A percentile compares a stretch with the other conserved stretches of the same genome.
Evolutionary conservation across 2,113 vertebrate species (phyloP).

Genomic region (Arizona elegans): DNA sequence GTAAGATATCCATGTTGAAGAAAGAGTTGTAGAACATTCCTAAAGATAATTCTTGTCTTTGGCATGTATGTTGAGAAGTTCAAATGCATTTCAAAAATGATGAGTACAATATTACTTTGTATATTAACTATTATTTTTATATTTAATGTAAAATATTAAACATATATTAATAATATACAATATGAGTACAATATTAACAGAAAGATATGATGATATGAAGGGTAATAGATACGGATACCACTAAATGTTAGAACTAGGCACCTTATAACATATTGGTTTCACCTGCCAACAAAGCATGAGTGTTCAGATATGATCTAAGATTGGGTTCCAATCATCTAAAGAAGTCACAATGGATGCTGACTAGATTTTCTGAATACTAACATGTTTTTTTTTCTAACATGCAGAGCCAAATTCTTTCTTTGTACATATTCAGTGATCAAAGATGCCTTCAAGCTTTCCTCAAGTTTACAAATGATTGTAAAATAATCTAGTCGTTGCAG

Average conservation of each 20-base stretch:
- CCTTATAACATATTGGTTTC: background rate
- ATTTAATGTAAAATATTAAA: background rate
- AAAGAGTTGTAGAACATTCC: background rate
- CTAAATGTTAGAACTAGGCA: background rate
- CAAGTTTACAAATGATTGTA: background rate
- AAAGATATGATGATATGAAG: background rate
- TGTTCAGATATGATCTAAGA: background rate
- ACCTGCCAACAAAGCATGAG: background rate
- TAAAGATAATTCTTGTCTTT: background rate
- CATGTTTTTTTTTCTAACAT: background rate
- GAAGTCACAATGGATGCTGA: background rate
- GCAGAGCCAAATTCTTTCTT: background rate
- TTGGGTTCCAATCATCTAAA: background rate
- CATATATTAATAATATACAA: background rate
- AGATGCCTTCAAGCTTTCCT: background rate
- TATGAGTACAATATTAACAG: background rate
- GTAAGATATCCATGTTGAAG: background rate
- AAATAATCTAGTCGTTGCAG: background rate
- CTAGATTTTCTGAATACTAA: background rate
- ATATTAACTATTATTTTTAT: background rate
- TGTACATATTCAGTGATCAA: background rate
- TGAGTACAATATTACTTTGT: background rate
- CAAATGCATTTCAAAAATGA: background rate
- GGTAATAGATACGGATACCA: background rate
- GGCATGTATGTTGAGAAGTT: background rate